phyloP scores from a whole-genome alignment of 2,888 invertebrate species.

The Myathropa florea region DNA sequence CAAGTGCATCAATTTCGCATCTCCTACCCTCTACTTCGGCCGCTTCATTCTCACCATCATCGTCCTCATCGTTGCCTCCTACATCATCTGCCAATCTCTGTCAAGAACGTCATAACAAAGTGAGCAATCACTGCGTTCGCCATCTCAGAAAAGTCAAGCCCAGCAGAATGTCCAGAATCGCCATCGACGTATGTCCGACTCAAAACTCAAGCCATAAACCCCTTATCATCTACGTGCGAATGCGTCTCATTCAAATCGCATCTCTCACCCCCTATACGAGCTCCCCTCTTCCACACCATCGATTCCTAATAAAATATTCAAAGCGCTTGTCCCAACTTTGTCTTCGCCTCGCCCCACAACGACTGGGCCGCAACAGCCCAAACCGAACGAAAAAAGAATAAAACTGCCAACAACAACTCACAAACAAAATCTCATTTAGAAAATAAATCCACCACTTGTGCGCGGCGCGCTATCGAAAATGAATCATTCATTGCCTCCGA shows the following conservation, averaged over 20 bases:
- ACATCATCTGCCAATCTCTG: too few relatives aligned
- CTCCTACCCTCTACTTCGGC: too few relatives aligned
- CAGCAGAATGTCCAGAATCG: too few relatives aligned
- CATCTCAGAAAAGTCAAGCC: too few relatives aligned
- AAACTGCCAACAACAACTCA: neutral
- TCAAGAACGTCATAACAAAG: too few relatives aligned
- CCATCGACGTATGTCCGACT: too few relatives aligned
- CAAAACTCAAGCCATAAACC: neutral
- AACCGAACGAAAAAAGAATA: neutral
- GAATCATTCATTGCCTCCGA: conserved; percentile 61
- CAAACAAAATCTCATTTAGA: conserved; percentile 56
- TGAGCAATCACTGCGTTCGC: too few relatives aligned
- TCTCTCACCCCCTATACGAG: neutral
- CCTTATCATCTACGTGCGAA: neutral
- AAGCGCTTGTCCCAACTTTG: conserved; percentile 17
- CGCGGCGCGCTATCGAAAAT: conserved; percentile 62
- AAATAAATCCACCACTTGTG: conserved; percentile 45
- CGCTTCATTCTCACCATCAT: too few relatives aligned
- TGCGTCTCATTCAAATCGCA: neutral
- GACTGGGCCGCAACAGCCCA: neutral
- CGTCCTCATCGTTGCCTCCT: too few relatives aligned
- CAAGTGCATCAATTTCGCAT: too few relatives aligned
- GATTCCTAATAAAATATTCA: conserved; percentile 34
- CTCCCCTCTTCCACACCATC: neutral
- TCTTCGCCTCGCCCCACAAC: neutral